Percentiles rank a stretch among this genome's conserved stretches.
Conservation (phyloP, 2,113 vertebrate species). For the Pandion haliaetus region DNA sequence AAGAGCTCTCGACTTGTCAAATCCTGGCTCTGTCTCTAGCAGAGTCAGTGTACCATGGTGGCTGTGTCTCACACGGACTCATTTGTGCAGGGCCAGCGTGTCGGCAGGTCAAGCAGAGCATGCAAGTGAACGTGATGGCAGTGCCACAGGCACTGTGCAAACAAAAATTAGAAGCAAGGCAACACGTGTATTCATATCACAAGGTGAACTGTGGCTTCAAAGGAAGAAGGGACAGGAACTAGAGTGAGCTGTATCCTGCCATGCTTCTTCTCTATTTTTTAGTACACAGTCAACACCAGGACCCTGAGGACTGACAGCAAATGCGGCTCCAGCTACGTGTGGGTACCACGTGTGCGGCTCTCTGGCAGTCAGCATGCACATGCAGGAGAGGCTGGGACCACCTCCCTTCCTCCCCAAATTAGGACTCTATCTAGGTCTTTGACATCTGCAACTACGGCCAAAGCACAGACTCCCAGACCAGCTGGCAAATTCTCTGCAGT, state of each 20-base stretch:
- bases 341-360: background rate
- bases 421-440: background rate
- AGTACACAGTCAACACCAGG: background rate
- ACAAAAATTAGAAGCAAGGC: background rate
- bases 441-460: background rate
- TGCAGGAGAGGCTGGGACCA: background rate
- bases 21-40: background rate
- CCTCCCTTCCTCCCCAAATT: background rate
- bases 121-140: background rate
- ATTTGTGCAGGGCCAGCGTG: background rate
- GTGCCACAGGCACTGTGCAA: background rate
- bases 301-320: background rate
- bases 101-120: background rate
- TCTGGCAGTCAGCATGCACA: background rate
- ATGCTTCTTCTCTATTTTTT: background rate
- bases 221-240: background rate
- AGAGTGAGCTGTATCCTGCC: background rate
- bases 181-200: background rate
- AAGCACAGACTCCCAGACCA: background rate
- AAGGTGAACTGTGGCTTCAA: background rate
- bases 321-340: background rate
- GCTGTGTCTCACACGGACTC: background rate
- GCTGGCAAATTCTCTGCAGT: background rate
- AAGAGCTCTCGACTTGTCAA: background rate
- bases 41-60: background rate